Conservation (phyloP, 2,113 vertebrate species). For the Clarias macrocephalus region DNA sequence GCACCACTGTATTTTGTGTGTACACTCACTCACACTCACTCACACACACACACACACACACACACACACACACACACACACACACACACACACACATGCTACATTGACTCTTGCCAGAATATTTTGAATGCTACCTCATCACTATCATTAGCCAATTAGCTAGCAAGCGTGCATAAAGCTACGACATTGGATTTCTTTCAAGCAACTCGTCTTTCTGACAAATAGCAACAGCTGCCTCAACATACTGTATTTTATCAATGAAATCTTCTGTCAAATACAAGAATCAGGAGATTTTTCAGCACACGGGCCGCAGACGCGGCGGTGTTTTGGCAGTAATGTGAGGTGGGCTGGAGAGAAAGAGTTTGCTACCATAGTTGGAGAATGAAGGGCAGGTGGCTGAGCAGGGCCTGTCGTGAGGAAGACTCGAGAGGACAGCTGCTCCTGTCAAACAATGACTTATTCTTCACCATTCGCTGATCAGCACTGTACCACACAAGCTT, state of each 20-base stretch:
- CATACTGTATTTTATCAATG: background rate
- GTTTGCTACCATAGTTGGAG: constrained; percentile 60
- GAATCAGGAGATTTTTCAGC: constrained; percentile 22
- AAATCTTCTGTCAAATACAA: constrained; percentile 11
- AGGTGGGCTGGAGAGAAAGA: constrained; percentile 49
- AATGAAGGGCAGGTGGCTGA: constrained; percentile 59
- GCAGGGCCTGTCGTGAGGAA: constrained; percentile 51
- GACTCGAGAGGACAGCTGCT: constrained; percentile 58
- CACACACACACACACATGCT: no score
- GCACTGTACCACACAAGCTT: constrained; percentile 44
- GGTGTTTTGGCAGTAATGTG: constrained; percentile 52
- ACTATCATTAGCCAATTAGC: background rate
- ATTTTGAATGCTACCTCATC: background rate
- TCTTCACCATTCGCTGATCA: constrained; percentile 50
- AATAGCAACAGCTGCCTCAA: background rate
- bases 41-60: no score
- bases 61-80: no score
- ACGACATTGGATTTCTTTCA: background rate
- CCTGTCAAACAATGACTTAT: constrained; percentile 65
- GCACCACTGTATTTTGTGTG: no score
- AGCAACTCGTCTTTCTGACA: background rate
- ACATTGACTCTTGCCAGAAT: no score
- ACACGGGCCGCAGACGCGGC: constrained; percentile 39
- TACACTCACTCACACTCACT: no score
- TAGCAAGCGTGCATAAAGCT: background rate